A percentile compares a stretch with the other conserved stretches of the same genome.
Evolutionary conservation across 1,140 invertebrate species (phyloP).

Genomic region (Xylocopa sonorina): DNA sequence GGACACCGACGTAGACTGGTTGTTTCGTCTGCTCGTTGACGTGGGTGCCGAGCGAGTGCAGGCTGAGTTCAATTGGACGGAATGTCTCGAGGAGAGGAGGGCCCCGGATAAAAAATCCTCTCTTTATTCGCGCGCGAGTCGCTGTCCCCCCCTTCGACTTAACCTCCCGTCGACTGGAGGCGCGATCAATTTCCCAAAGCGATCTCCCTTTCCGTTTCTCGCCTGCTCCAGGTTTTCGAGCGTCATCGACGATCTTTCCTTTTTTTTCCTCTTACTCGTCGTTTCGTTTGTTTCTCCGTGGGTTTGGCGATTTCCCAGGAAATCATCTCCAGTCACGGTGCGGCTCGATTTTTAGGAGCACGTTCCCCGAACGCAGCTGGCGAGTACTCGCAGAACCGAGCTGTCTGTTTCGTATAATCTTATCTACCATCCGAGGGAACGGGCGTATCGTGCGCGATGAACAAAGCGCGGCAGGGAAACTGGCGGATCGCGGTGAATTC

Average conservation of each 20-base stretch:
- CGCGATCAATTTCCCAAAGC: neutral
- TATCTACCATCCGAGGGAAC: neutral
- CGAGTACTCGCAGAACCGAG: neutral
- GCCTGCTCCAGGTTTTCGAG: neutral
- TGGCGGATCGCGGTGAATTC: neutral
- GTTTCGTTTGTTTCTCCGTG: conserved; percentile 8
- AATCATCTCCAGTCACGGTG: neutral
- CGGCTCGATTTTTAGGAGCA: too few relatives aligned
- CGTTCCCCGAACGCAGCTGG: neutral
- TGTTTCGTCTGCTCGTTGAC: conserved; percentile 12
- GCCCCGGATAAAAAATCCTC: neutral
- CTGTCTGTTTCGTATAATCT: neutral
- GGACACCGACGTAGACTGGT: conserved; percentile 5
- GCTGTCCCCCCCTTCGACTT: neutral
- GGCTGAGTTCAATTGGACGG: conserved; percentile 35
- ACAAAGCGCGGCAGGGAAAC: neutral
- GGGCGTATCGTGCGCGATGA: neutral
- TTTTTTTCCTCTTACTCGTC: neutral
- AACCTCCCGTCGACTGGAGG: neutral
- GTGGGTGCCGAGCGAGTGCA: conserved; percentile 1
- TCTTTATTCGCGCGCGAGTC: neutral
- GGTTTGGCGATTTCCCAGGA: neutral
- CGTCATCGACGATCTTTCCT: neutral
- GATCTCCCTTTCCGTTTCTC: neutral
- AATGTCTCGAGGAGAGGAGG: conserved; percentile 21